Evolutionary conservation across 2,113 vertebrate species (phyloP).

Genomic region (Macquaria ambigua): DNA sequence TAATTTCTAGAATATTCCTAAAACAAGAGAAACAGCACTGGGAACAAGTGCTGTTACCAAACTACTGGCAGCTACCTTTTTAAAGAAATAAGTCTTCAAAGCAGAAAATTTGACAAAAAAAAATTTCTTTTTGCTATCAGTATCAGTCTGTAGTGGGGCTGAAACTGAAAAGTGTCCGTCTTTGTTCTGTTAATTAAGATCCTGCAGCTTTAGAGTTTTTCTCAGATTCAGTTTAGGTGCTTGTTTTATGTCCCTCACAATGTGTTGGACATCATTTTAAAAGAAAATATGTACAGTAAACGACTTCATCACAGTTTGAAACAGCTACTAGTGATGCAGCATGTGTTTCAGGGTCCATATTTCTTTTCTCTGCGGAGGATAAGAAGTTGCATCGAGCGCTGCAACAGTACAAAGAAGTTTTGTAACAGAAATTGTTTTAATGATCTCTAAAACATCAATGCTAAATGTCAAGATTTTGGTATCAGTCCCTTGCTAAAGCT

Average conservation of each 20-base stretch:
- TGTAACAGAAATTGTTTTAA: slow-evolving; percentile 45
- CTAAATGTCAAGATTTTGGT: slow-evolving; percentile 27
- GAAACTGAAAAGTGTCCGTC: neutral
- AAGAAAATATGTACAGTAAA: neutral
- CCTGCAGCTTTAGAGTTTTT: neutral
- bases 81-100: neutral
- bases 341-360: neutral
- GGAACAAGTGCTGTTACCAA: neutral
- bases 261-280: neutral
- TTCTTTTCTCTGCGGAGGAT: neutral
- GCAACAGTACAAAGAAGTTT: neutral
- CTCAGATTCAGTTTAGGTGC: neutral
- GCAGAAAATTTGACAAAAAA: neutral
- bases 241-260: neutral
- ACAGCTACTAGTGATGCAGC: neutral
- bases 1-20: neutral
- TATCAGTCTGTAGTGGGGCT: neutral
- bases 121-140: neutral
- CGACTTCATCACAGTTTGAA: neutral
- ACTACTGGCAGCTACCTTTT: neutral
- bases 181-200: neutral
- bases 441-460: slow-evolving; percentile 43
- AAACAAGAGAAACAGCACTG: neutral
- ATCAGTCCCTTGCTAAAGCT: neutral
- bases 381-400: neutral